phyloP scores from a whole-genome alignment of 2,888 invertebrate genomes.

The Meandrusa payeni region DNA sequence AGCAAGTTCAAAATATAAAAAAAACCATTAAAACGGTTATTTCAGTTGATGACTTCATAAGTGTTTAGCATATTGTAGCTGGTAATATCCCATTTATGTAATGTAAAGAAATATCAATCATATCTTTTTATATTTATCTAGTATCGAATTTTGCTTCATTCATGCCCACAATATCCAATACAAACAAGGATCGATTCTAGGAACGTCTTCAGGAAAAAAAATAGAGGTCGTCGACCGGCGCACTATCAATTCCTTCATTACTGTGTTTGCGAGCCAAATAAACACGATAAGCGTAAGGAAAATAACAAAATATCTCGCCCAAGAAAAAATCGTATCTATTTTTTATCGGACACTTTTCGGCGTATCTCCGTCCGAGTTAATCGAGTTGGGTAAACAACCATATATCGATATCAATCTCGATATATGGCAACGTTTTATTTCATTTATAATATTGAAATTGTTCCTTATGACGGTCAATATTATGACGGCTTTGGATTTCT shows the following conservation, averaged over 20 bases:
- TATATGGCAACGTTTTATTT: slow-evolving; percentile 54
- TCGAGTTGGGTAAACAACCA: slow-evolving; percentile 68
- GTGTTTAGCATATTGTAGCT: no score
- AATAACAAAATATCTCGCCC: slow-evolving; percentile 61
- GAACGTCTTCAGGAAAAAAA: slow-evolving; percentile 34
- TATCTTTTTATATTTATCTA: slow-evolving; percentile 4
- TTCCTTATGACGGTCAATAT: slow-evolving; percentile 27
- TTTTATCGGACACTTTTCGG: slow-evolving; percentile 64
- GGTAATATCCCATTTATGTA: no score
- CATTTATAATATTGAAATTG: slow-evolving; percentile 46
- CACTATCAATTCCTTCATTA: slow-evolving; percentile 71
- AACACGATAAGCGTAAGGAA: slow-evolving; percentile 67
- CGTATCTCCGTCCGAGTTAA: slow-evolving; percentile 64
- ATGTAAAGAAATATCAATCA: background rate
- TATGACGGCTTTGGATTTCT: slow-evolving; percentile 4
- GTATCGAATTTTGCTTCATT: slow-evolving; percentile 12
- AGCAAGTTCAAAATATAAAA: no score
- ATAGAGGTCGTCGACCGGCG: slow-evolving; percentile 45
- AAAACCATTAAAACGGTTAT: no score
- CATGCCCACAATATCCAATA: slow-evolving; percentile 19
- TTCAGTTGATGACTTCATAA: no score
- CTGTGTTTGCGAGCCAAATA: slow-evolving; percentile 60
- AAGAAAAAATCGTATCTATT: slow-evolving; percentile 48
- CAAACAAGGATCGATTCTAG: slow-evolving; percentile 18
- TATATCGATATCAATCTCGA: slow-evolving; percentile 49